Base-by-base conservation (phyloP, 2,888 invertebrate species). In the Eupithecia subumbrata region DNA sequence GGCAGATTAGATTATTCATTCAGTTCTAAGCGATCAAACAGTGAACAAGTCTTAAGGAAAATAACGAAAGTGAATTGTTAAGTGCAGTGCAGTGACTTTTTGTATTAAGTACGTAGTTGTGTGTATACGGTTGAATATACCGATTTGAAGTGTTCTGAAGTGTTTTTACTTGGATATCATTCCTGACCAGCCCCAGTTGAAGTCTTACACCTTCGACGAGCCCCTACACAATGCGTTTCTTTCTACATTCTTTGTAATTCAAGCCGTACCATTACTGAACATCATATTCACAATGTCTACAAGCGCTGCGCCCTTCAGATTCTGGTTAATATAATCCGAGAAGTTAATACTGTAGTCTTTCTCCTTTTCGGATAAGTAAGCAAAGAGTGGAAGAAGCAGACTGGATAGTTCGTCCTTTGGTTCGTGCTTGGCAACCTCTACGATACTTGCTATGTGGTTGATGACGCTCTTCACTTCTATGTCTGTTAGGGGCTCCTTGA, bases 321-420 rank as follows among this genome's bases (percentile, higher is more conserved):
- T 52, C 40, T 77, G 69, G 18, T 78, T 72, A 18, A 81, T 52
- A 64, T 72, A 78, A 4, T 81, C 80, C 1, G 82, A 74, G 16
- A 90, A 81, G 79, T 90, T 83, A 0, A 85, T 75, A 25, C 79
- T 81, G 56, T 86, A 86, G 30, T 89, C 85, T 12, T 78, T 81
- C 76, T 85, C 89, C 71, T 84, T 89, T 76, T 91, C 88, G 0
- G 85, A 84, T 18, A 93, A 82, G 78, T 89, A 92, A 4, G 89
- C 87, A 74, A 94, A 85, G 11, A 94, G 79, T 0, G 94, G 92
- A 75, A 91, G 80, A 9, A 91, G 78, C 12, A 87, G 76, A 11
- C 84, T 79, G 0, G 83, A 83, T 5, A 91, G 82, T 9, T 90
- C 89, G 69, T 89, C 87, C 1, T 86, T 78, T n/a, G 89, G 84